A percentile compares a stretch with the other conserved stretches of the same genome.
Conservation (phyloP, 2,888 invertebrate genomes). For the Meta bourneti region DNA sequence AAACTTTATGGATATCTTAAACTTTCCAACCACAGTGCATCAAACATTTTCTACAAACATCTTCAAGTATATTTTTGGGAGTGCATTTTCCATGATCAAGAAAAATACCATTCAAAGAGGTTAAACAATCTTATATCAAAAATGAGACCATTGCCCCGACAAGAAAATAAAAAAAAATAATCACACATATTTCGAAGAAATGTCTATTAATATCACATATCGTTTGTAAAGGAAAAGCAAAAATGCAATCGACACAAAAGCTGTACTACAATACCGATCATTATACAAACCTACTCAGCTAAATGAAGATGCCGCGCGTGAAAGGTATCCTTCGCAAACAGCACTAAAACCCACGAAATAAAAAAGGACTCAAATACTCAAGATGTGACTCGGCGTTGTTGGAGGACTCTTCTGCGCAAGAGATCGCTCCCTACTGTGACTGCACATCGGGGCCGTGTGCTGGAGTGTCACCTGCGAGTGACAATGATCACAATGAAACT, state of each 20-base stretch:
- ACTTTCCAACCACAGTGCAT: slow-evolving; percentile 11
- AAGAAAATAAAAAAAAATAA: slow-evolving; percentile 49
- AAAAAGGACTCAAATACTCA: slow-evolving; percentile 38
- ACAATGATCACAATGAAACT: slow-evolving; percentile 52
- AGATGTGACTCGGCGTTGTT: slow-evolving; percentile 34
- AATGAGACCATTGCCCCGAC: slow-evolving; percentile 58
- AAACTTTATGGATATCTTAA: slow-evolving; percentile 7
- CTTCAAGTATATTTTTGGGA: slow-evolving; percentile 28
- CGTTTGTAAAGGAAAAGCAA: slow-evolving; percentile 53
- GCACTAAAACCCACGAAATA: slow-evolving; percentile 43
- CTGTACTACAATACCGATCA: slow-evolving; percentile 41
- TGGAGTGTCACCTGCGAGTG: slow-evolving; percentile 9
- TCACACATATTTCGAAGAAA: slow-evolving; percentile 62
- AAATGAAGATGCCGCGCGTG: not conserved
- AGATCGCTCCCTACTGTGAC: slow-evolving; percentile 28
- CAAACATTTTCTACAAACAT: slow-evolving; percentile 12
- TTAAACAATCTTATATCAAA: slow-evolving; percentile 47
- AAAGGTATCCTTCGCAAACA: slow-evolving; percentile 45
- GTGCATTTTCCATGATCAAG: slow-evolving; percentile 16
- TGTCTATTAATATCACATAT: slow-evolving; percentile 73
- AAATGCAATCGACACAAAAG: slow-evolving; percentile 43
- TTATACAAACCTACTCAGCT: slow-evolving; percentile 21
- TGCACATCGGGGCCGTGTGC: slow-evolving; percentile 18
- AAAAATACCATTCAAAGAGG: slow-evolving; percentile 51
- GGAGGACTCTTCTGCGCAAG: not conserved